phyloP scores from a whole-genome alignment of 2,797 vertebrate genomes.

The Sebastes diaconus region DNA sequence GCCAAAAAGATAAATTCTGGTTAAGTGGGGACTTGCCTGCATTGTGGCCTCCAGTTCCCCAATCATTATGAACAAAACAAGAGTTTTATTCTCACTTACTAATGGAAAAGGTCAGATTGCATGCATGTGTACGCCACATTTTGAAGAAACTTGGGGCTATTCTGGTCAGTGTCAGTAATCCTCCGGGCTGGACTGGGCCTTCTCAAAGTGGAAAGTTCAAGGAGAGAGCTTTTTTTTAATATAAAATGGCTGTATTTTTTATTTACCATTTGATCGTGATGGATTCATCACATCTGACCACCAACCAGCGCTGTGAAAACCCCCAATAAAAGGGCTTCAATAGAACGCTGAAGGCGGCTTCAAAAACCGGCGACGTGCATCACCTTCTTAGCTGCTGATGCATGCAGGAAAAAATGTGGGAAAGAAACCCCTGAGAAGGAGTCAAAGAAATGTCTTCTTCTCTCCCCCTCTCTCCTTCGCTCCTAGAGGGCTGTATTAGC shows the following conservation, averaged over 20 bases:
- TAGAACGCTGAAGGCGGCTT: conserved; percentile 66
- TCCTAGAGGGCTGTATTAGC: conserved; percentile 83
- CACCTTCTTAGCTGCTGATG: conserved; percentile 83
- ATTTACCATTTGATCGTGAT: conserved; percentile 1
- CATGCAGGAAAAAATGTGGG: conserved; percentile 81
- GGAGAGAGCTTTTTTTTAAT: background rate
- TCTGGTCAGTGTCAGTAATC: conserved; percentile 26
- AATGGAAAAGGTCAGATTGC: conserved; percentile 81
- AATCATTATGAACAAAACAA: conserved; percentile 85
- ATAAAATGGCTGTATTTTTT: background rate
- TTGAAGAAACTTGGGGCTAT: conserved; percentile 48
- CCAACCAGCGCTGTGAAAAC: conserved; percentile 20
- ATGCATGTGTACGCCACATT: conserved; percentile 39
- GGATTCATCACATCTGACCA: conserved; percentile 52
- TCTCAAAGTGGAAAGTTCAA: conserved; percentile 39
- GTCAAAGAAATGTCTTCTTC: conserved; percentile 82
- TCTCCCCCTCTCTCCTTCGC: conserved; percentile 70
- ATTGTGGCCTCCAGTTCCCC: conserved; percentile 81
- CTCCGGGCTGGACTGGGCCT: background rate
- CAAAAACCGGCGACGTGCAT: conserved; percentile 62
- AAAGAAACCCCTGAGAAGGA: conserved; percentile 80
- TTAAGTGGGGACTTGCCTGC: conserved; percentile 87
- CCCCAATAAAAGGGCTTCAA: conserved; percentile 35
- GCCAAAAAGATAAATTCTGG: conserved; percentile 90
- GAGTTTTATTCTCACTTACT: conserved; percentile 81